Conservation (phyloP, 2,888 invertebrate species). For the Drosophila lacicola region DNA sequence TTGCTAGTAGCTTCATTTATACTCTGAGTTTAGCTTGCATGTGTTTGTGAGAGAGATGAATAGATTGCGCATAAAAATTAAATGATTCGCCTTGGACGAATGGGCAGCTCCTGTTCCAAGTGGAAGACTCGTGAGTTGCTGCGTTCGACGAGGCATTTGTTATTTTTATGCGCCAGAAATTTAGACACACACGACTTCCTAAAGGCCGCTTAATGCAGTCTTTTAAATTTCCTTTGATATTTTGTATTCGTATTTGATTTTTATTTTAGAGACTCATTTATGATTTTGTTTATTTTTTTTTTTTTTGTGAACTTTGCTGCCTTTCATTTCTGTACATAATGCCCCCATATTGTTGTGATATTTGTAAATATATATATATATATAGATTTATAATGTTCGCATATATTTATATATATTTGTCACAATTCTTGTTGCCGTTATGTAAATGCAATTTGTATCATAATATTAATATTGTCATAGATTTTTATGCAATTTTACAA, state of each 20-base stretch:
- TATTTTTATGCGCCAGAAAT: slow-evolving; percentile 76
- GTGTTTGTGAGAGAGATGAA: slow-evolving; percentile 81
- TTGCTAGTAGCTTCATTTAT: slow-evolving; percentile 40
- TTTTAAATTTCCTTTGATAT: slow-evolving; percentile 11
- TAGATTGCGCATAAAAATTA: slow-evolving; percentile 83
- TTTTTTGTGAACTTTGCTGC: slow-evolving; percentile 16
- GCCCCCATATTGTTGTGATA: slow-evolving; percentile 63
- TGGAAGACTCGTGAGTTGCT: neutral
- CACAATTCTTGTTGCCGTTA: slow-evolving; percentile 61
- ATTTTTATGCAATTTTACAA: slow-evolving; percentile 43
- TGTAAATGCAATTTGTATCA: slow-evolving; percentile 44
- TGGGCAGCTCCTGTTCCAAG: neutral
- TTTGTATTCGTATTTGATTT: slow-evolving; percentile 1
- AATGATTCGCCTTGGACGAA: slow-evolving; percentile 43
- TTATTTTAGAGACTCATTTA: slow-evolving; percentile 7
- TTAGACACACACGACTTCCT: slow-evolving; percentile 64
- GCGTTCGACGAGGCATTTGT: slow-evolving; percentile 36
- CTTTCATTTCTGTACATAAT: slow-evolving; percentile 47
- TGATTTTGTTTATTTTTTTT: slow-evolving; percentile 6
- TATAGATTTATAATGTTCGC: slow-evolving; percentile 43
- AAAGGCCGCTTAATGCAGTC: slow-evolving; percentile 44
- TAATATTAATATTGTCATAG: slow-evolving; percentile 32
- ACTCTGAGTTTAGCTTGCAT: slow-evolving; percentile 51
- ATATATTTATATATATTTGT: slow-evolving; percentile 47
- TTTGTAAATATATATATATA: slow-evolving; percentile 58